Evolutionary conservation across 2,888 invertebrate genomes (phyloP), one percentile per base, ranked within the genome.

Genomic region (Eupelmus urozonus): DNA sequence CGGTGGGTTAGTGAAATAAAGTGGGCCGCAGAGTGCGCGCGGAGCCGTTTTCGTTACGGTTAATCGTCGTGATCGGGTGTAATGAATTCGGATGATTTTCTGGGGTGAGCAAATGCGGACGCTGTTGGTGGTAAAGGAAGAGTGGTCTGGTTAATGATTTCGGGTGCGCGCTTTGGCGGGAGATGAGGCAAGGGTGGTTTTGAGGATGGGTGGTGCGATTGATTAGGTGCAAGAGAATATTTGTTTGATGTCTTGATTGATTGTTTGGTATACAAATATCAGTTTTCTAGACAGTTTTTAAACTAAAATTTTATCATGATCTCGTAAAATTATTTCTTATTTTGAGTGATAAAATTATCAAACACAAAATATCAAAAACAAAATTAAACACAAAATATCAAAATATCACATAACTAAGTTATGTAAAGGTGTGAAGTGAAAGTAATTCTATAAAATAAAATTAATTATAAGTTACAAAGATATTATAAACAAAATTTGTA

Each of bases 11-110:
- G 78, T 42, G 18, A 49, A 4, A 51, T 59, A 59, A 34, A 67
- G 66, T 60, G 51, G 40, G 51, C 72, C 53, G 65, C 66, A 63
- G 69, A 73, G 73, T 78, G 49, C 23, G 25, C n/a, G n/a, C n/a
- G n/a, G n/a, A n/a, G n/a, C 40, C 66, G 65, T 29, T 49, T 11
- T 45, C 45, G 62, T 49, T 20, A 25, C 20, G 70, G 18, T 45
- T 67, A 70, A 78, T 78, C 74, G 63, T 23, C 51, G 29, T 69
- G 57, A 49, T 42, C 34, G 60, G 34, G 60, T n/a, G n/a, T 74
- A 70, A 78, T 74, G 62, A 67, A 69, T 72, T 78, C 20, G 67
- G 34, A 16, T 67, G 67, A 55, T 67, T 60, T 69, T 53, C 9
- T 45, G 25, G 51, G 13, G n/a, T 18, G 40, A 16, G 9, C 13